A percentile compares a stretch with the other conserved stretches of the same genome.
Evolutionary conservation across 2,797 vertebrate species (phyloP).

Genomic region (Esox lucius): DNA sequence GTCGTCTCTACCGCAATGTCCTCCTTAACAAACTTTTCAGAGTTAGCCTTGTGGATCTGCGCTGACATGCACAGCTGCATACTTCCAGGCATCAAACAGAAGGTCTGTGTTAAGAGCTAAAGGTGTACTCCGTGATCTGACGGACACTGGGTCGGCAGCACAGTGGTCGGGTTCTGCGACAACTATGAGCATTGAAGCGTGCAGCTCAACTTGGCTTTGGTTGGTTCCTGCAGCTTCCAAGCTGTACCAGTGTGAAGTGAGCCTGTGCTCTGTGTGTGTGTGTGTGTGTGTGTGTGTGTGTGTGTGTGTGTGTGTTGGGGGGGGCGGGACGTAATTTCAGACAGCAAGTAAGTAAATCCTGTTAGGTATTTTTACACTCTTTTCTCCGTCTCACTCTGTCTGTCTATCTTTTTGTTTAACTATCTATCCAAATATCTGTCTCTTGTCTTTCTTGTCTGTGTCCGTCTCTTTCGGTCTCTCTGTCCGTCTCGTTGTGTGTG

Average conservation of each 20-base stretch:
- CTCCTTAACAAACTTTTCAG: slow-evolving; percentile 64
- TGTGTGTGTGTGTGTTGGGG: background rate
- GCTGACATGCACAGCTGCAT: too few relatives aligned
- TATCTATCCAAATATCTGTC: slow-evolving; percentile 38
- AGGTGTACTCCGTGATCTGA: too few relatives aligned
- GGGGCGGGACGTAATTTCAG: too few relatives aligned
- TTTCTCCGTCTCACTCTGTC: background rate
- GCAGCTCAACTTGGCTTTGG: too few relatives aligned
- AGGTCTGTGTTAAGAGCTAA: too few relatives aligned
- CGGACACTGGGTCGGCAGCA: too few relatives aligned
- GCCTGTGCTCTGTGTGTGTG: background rate
- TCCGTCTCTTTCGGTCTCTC: slow-evolving; percentile 21
- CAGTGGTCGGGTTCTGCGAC: too few relatives aligned
- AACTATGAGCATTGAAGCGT: too few relatives aligned
- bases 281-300: background rate
- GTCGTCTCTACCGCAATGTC: slow-evolving; percentile 35
- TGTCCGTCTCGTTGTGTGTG: background rate
- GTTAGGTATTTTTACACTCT: background rate
- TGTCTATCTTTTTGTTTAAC: background rate
- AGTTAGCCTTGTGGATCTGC: slow-evolving; percentile 44
- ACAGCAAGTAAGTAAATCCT: too few relatives aligned
- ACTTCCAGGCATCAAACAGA: too few relatives aligned
- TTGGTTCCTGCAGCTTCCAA: too few relatives aligned
- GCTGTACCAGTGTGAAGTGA: too few relatives aligned
- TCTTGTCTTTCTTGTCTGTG: background rate